Conservation (phyloP, 2,888 invertebrate genomes). For the Euzophera pinguis region DNA sequence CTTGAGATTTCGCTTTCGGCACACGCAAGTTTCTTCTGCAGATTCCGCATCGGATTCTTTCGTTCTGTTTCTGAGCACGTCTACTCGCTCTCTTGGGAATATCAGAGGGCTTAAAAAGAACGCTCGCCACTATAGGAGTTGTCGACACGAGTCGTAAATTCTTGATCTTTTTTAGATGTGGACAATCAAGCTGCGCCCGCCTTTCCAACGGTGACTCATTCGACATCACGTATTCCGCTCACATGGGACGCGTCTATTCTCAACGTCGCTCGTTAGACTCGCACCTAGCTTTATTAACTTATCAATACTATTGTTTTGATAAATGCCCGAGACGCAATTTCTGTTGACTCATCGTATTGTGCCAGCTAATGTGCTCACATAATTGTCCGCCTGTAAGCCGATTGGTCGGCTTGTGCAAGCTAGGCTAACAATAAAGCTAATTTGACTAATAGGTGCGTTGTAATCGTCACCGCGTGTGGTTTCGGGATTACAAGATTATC, state of each 20-base stretch:
- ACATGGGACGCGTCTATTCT: slow-evolving; percentile 57
- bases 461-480: slow-evolving; percentile 78
- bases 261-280: slow-evolving; percentile 68
- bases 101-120: slow-evolving; percentile 35
- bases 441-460: slow-evolving; percentile 79
- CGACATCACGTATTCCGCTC: slow-evolving; percentile 59
- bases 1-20: slow-evolving; percentile 66
- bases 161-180: slow-evolving; percentile 43
- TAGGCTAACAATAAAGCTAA: slow-evolving; percentile 75
- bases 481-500: slow-evolving; percentile 69
- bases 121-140: slow-evolving; percentile 41
- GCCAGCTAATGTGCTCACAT: slow-evolving; percentile 57
- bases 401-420: slow-evolving; percentile 67
- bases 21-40: slow-evolving; percentile 39
- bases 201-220: slow-evolving; percentile 54
- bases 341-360: slow-evolving; percentile 76
- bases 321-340: slow-evolving; percentile 69
- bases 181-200: slow-evolving; percentile 34
- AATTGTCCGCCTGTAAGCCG: slow-evolving; percentile 74
- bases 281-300: slow-evolving; percentile 75
- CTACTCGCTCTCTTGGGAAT: slow-evolving; percentile 30
- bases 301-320: slow-evolving; percentile 80
- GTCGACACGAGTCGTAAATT: slow-evolving; percentile 55
- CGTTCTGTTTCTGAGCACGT: slow-evolving; percentile 49
- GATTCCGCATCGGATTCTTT: slow-evolving; percentile 42